Percentiles rank a stretch among this genome's conserved stretches.
Conservation (phyloP, 1,140 invertebrate genomes). For the Drosophila athabasca region DNA sequence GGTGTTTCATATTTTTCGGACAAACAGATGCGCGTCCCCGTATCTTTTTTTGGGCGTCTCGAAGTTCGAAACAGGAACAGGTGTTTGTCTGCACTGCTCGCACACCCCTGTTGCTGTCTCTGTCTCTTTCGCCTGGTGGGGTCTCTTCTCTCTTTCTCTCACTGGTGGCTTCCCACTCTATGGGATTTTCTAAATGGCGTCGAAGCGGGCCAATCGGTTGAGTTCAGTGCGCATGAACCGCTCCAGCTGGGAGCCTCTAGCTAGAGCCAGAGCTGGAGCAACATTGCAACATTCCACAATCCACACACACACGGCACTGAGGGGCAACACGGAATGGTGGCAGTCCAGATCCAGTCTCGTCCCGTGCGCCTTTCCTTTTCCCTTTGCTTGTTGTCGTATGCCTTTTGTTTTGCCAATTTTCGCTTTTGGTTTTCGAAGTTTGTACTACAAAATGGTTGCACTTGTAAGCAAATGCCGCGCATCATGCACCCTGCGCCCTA, state of each 20-base stretch:
- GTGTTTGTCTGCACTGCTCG: constrained; percentile 71
- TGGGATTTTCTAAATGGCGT: constrained; percentile 76
- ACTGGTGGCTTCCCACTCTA: constrained; percentile 4
- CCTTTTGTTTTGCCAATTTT: constrained; percentile 73
- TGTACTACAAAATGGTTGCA: constrained; percentile 83
- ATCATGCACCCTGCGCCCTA: too few relatives aligned
- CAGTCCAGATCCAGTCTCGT: constrained; percentile 27
- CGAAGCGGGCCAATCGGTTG: constrained; percentile 83
- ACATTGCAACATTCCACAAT: constrained; percentile 53
- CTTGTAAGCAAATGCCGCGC: constrained; percentile 74
- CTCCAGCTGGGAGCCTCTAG: constrained; percentile 16
- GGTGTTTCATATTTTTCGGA: too few relatives aligned
- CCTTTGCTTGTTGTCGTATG: constrained; percentile 4
- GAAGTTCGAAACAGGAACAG: constrained; percentile 59
- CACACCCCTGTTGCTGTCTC: constrained; percentile 21
- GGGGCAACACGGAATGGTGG: constrained; percentile 54
- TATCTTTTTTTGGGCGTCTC: constrained; percentile 9
- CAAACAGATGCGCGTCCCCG: not conserved
- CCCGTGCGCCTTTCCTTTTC: not conserved
- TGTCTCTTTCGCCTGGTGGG: constrained; percentile 37
- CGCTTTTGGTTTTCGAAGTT: constrained; percentile 83
- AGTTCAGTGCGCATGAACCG: constrained; percentile 69
- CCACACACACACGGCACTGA: constrained; percentile 43
- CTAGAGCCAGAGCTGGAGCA: not conserved
- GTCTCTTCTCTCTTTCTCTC: constrained; percentile 8